These are phyloP conservation scores for Ictalurus punctatus DNA, from an alignment of 2,113 vertebrate genomes.

Conservation along the genomic window DNA sequence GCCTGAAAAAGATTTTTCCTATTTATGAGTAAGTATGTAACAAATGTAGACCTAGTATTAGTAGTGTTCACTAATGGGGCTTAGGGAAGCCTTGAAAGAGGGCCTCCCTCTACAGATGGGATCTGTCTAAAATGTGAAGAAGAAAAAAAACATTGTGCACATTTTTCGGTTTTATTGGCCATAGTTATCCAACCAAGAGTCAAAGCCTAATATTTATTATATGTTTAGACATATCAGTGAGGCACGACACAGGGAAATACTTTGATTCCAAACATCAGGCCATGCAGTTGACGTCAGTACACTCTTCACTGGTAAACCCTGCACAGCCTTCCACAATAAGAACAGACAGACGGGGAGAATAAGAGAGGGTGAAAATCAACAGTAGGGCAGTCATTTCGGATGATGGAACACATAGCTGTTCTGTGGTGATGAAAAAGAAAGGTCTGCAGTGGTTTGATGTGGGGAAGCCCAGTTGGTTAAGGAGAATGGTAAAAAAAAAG, in stretches of 20 bases:
- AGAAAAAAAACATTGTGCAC: constrained; percentile 64
- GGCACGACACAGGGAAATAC: constrained; percentile 68
- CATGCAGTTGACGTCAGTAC: constrained; percentile 64
- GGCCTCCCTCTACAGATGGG: constrained; percentile 35
- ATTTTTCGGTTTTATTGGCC: constrained; percentile 37
- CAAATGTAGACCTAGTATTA: constrained; percentile 24
- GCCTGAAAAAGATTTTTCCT: background rate
- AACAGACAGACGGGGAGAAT: constrained; percentile 38
- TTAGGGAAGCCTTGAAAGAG: constrained; percentile 22
- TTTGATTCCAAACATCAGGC: constrained; percentile 74
- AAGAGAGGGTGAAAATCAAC: constrained; percentile 41
- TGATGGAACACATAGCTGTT: constrained; percentile 55
- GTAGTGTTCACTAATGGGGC: background rate
- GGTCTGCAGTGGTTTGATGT: constrained; percentile 64
- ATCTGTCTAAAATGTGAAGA: constrained; percentile 60
- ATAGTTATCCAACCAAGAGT: constrained; percentile 61
- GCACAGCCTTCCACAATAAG: constrained; percentile 32
- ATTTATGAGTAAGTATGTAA: background rate
- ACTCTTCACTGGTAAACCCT: constrained; percentile 38
- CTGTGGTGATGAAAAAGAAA: constrained; percentile 53
- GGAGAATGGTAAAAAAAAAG: constrained; percentile 42
- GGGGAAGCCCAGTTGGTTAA: constrained; percentile 70
- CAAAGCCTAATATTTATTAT: constrained; percentile 74
- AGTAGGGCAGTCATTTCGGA: constrained; percentile 55
- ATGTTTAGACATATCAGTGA: constrained; percentile 71